Base-by-base conservation (phyloP, 2,888 invertebrate genomes). In the Morpho achilles region DNA sequence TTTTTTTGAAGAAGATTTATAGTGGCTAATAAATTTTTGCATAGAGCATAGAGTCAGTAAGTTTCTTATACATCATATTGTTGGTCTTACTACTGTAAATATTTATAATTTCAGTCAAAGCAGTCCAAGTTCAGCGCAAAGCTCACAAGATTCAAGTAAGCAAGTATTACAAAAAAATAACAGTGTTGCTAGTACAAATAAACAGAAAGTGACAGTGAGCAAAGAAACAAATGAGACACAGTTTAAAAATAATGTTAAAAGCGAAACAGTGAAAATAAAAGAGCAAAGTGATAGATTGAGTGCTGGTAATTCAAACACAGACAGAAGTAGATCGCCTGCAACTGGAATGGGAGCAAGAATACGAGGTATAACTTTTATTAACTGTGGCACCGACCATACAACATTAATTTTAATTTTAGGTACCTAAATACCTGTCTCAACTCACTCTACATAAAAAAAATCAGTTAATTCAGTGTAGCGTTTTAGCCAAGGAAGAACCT, bases 291-390 rank as follows among this genome's bases (percentile, higher is more conserved):
- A 48, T 41, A 44, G 39, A 42, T 7, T 50, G 48, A 55, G 9
- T 10, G 53, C 46, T 7, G 41, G 40, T 0, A 45, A 50, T 49
- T 48, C 44, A 7, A 46, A 56, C 6, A 45, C 22, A 23, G 55
- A 56, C 5, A 59, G 48, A 48, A 56, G 50, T 51, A 32, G 42
- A 47, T 57, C 56, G 3, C 51, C 56, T 8, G 8, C 49, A 1
- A 47, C 41, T 0, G 57, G 54, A 4, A 7, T 44, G 40, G 60
- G 48, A n/a, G 58, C 48, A 8, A 58, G 8, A 44, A 44, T 60
- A 7, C 47, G 58, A 60, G 63, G 63, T 60, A 32, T 32, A 16
- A 16, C 16, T 16, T 32, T 32, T 32, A 32, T 32, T n/a, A n/a
- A n/a, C n/a, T n/a, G 16, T 16, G 16, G 16, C 1, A 16, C 16